Conservation (phyloP, 2,113 vertebrate genomes). For the Pyxicephalus adspersus region DNA sequence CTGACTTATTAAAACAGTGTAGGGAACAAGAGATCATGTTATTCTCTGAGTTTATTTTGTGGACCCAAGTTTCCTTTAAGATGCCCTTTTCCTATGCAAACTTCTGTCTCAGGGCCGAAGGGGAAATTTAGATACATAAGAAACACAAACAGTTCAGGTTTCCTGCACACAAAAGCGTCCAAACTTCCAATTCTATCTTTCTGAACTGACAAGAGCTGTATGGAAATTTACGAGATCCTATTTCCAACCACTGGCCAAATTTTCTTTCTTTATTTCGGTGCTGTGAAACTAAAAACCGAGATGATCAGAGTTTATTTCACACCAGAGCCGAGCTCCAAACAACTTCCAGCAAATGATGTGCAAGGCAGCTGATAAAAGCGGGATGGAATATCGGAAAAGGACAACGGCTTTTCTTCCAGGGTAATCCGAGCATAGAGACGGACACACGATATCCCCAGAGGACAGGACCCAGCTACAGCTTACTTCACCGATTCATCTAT, state of each 20-base stretch:
- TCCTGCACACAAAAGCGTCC: not conserved
- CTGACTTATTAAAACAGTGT: too few species aligned
- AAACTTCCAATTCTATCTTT: not conserved
- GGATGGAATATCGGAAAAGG: conserved; percentile 2
- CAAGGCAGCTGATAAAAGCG: not conserved
- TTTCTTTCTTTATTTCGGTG: too few species aligned
- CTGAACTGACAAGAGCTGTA: not conserved
- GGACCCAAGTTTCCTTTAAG: too few species aligned
- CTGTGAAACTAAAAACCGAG: conserved; percentile 22
- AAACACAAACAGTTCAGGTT: too few species aligned
- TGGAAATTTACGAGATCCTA: not conserved
- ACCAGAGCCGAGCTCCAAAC: not conserved
- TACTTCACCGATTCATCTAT: not conserved
- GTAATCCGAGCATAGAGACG: not conserved
- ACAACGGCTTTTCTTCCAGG: not conserved
- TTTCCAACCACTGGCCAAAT: conserved; percentile 10
- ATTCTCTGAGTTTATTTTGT: too few species aligned
- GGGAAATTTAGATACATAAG: too few species aligned
- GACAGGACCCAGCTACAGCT: not conserved
- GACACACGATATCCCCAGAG: not conserved
- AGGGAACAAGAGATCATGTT: too few species aligned
- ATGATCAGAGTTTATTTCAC: not conserved
- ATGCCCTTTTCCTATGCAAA: too few species aligned
- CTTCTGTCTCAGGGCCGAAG: too few species aligned
- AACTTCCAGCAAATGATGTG: not conserved